These are phyloP conservation scores for Spinibarbus caldwelli DNA, from an alignment of 2,797 vertebrate species.

Conservation along the genomic window DNA sequence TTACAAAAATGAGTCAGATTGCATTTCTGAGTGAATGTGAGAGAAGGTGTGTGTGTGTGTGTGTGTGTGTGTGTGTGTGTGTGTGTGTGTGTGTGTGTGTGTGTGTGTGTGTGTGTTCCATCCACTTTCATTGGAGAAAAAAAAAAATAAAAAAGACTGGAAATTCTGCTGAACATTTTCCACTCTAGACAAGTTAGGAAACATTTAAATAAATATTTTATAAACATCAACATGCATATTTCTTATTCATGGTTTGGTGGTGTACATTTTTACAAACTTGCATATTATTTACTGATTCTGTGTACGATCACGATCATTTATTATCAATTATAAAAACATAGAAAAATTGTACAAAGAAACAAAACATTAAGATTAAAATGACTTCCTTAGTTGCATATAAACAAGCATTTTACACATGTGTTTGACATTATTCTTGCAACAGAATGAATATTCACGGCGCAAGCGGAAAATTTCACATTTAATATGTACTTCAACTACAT, in stretches of 20 bases:
- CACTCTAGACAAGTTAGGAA: neutral
- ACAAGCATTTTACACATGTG: too few relatives aligned
- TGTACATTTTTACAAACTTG: neutral
- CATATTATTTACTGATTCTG: neutral
- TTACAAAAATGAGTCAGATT: neutral
- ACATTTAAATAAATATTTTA: neutral
- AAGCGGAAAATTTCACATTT: neutral
- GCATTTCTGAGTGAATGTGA: neutral
- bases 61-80: too few relatives aligned
- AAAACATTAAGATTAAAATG: neutral
- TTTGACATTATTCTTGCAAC: neutral
- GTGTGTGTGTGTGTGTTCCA: neutral
- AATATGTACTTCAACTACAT: neutral
- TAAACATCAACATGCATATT: neutral
- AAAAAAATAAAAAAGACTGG: too few relatives aligned
- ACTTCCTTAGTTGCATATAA: neutral
- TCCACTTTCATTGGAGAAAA: neutral
- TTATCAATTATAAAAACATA: neutral
- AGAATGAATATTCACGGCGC: neutral
- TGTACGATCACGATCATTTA: neutral
- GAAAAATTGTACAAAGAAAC: neutral
- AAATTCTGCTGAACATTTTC: neutral
- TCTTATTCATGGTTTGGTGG: neutral
- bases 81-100: neutral
- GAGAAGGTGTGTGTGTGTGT: neutral